These are phyloP conservation scores for Bergia sp. DNA, from an alignment of 92 coral and sea anemone species.

Conservation along the genomic window DNA sequence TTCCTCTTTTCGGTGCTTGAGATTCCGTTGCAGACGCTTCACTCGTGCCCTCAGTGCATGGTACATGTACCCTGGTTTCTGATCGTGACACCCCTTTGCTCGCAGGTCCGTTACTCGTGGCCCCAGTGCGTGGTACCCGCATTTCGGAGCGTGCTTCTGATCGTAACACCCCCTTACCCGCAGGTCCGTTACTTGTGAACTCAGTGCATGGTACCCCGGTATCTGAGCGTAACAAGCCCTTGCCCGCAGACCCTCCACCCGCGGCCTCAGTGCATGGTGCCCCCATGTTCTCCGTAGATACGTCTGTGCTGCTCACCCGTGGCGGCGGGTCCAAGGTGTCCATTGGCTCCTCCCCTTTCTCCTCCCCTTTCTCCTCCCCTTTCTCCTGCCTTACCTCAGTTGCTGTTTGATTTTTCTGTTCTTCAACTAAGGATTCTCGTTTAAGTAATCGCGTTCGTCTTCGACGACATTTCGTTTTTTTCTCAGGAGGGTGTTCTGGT, in stretches of 20 bases:
- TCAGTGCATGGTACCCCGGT: neutral
- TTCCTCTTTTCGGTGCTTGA: neutral
- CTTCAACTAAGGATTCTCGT: neutral
- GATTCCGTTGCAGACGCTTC: neutral
- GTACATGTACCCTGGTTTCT: neutral
- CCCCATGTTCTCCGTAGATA: neutral
- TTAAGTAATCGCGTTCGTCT: conserved; percentile 1
- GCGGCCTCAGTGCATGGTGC: neutral
- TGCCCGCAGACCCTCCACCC: neutral
- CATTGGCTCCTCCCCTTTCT: conserved; percentile 11
- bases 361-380: neutral
- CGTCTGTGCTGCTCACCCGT: neutral
- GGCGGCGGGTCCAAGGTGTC: conserved; percentile 9
- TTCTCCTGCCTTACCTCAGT: neutral
- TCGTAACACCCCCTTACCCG: neutral
- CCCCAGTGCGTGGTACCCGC: no score
- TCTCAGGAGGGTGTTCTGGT: neutral
- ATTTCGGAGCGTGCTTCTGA: neutral
- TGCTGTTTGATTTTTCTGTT: neutral
- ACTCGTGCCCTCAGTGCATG: neutral
- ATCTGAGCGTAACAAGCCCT: no score
- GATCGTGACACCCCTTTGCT: neutral
- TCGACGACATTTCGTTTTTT: neutral
- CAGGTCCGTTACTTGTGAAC: neutral
- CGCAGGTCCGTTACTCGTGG: neutral